Conservation (phyloP, 2,888 invertebrate genomes). For the Chalcis sispes region DNA sequence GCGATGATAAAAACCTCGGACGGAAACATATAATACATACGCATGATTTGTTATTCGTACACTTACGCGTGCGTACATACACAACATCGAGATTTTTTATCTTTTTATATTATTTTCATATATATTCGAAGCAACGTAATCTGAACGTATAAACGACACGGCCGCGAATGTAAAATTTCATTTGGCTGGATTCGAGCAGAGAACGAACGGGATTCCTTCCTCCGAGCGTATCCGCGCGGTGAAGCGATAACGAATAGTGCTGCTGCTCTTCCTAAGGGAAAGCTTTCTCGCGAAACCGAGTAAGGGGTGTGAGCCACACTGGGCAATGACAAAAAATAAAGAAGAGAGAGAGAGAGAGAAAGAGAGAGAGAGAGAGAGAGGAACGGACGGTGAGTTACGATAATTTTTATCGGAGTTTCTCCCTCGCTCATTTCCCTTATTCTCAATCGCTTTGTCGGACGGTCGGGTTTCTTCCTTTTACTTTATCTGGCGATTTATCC, state of each 20-base stretch:
- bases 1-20: conserved; percentile 32
- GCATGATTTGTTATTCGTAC: conserved; percentile 38
- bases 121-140: conserved; percentile 53
- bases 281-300: conserved; percentile 16
- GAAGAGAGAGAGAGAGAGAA: conserved; percentile 4
- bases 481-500: conserved; percentile 14
- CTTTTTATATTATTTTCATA: too few species aligned
- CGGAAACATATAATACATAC: too few species aligned
- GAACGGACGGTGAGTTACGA: conserved; percentile 47
- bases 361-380: neutral
- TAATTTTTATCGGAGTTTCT: conserved; percentile 51
- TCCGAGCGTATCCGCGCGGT: neutral
- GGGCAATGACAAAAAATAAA: conserved; percentile 40
- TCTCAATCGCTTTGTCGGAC: too few species aligned
- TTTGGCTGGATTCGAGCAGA: too few species aligned
- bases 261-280: conserved; percentile 27
- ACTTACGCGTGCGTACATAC: conserved; percentile 38
- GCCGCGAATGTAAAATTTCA: conserved; percentile 63
- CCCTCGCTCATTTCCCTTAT: neutral
- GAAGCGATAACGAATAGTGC: conserved; percentile 52
- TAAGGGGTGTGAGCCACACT: neutral
- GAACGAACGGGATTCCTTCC: conserved; percentile 43
- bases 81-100: conserved; percentile 11
- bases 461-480: neutral
- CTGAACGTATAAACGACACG: conserved; percentile 46